Evolutionary conservation across 2,797 vertebrate species (phyloP), one percentile per base, ranked within the genome.

Genomic region (Scyliorhinus canicula): DNA sequence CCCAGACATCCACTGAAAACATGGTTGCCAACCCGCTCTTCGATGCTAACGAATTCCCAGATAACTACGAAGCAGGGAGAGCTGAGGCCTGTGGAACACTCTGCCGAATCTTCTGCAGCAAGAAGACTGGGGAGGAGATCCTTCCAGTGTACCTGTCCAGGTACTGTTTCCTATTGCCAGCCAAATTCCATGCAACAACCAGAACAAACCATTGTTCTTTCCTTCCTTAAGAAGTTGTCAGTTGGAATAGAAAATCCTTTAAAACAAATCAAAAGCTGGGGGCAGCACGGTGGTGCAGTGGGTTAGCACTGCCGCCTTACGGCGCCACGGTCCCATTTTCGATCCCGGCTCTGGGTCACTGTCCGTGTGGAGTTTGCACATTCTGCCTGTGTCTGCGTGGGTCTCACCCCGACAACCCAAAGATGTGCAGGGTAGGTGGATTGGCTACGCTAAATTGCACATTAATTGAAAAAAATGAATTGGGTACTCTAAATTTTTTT

Each of bases 111-210:
- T 99, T 99, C 97, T 98, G 98, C 97, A 98, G 98, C 97, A 99
- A 99, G 97, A 99, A 99, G 97, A 99, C 98, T 21, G 98, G 98
- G 96, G 99, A 99, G 96, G 98, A 99, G 96, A 99, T 99, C 96
- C 97, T 98, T 44, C 97, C 98, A 93, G 98, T 98, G 95, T 99
- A 99, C 96, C 97, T 99, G 96, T 98, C 98, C 97, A 98, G 98
- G 98, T 99, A 97, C 97, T 47, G 47, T 60, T 69, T 63, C 35
- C 24, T 55, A 19, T 93, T 86, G 52, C 88, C 24, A 55, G 67
- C 63, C 90, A 79, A 24, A 35, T 44, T 52, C 67, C 50, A 28
- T 55, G 31, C 65, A n/a, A 24, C 35, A 55, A 31, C 9, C 3
- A 2, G 19, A 94, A 74, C 12, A 74, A 74, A 6, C 67, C 14